Evolutionary conservation across 2,888 invertebrate species (phyloP).

Genomic region (Encarsia formosa): DNA sequence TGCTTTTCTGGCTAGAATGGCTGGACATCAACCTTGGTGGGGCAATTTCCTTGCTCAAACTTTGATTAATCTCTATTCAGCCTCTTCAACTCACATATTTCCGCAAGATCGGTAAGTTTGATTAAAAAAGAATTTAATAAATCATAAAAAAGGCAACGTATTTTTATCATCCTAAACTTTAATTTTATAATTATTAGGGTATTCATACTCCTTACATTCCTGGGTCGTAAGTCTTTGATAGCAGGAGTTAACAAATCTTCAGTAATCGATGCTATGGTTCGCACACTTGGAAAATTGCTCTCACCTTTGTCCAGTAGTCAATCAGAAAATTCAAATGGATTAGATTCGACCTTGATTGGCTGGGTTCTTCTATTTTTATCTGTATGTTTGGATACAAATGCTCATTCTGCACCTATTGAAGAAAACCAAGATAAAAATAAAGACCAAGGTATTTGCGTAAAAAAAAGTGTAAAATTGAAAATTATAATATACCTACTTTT

Average conservation of each 20-base stretch:
- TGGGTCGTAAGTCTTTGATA: constrained; percentile 69
- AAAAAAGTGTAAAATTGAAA: not conserved
- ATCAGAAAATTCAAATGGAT: constrained; percentile 34
- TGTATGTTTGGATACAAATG: constrained; percentile 60
- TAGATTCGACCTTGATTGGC: constrained; percentile 55
- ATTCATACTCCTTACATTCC: constrained; percentile 79
- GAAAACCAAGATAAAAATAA: constrained; percentile 46
- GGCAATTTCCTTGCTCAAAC: constrained; percentile 83
- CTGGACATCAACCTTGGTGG: constrained; percentile 80
- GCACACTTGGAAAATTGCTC: constrained; percentile 58
- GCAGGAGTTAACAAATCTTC: constrained; percentile 56
- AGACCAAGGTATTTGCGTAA: constrained; percentile 47
- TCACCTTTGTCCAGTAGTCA: constrained; percentile 52
- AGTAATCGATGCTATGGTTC: constrained; percentile 63
- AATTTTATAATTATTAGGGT: constrained; percentile 56
- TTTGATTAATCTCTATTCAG: constrained; percentile 72
- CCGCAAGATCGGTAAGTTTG: constrained; percentile 75
- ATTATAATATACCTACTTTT: not conserved
- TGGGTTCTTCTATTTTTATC: constrained; percentile 75
- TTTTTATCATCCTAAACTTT: not conserved
- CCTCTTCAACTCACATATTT: constrained; percentile 72
- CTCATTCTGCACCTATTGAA: constrained; percentile 37
- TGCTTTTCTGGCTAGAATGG: constrained; percentile 73
- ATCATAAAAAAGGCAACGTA: not conserved
- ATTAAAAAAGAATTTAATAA: no score